Conservation (phyloP, 1,140 invertebrate species). For the Apis laboriosa region DNA sequence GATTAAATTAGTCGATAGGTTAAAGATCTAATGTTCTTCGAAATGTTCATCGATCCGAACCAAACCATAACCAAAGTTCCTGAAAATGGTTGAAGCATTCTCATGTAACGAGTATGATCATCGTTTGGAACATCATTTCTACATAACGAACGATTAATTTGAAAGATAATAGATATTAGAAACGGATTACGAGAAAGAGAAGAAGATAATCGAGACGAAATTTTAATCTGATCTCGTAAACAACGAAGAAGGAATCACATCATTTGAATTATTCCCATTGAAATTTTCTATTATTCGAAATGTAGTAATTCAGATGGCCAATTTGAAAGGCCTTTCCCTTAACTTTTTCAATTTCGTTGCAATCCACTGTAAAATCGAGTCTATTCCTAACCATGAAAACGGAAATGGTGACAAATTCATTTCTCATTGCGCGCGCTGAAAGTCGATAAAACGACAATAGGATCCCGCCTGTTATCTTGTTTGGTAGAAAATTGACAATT, state of each 20-base stretch:
- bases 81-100: constrained; percentile 5
- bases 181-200: too few relatives aligned
- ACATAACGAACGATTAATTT: neutral
- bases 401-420: constrained; percentile 14
- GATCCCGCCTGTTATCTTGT: constrained; percentile 1
- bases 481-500: constrained; percentile 19
- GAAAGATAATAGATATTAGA: neutral
- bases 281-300: neutral
- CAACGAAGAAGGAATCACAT: too few relatives aligned
- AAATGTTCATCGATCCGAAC: constrained; percentile 21
- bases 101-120: neutral
- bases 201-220: too few relatives aligned
- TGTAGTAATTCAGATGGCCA: neutral
- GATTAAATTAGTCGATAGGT: constrained; percentile 19
- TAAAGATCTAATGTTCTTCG: constrained; percentile 13
- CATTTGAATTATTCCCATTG: neutral
- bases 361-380: neutral
- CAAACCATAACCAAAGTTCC: constrained; percentile 3
- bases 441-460: constrained; percentile 16
- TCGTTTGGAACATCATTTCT: neutral
- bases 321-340: neutral
- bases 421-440: neutral
- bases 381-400: neutral
- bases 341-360: neutral
- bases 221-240: too few relatives aligned